Evolutionary conservation across 2,113 vertebrate species (phyloP).

Genomic region (Mormyrus iriodes): DNA sequence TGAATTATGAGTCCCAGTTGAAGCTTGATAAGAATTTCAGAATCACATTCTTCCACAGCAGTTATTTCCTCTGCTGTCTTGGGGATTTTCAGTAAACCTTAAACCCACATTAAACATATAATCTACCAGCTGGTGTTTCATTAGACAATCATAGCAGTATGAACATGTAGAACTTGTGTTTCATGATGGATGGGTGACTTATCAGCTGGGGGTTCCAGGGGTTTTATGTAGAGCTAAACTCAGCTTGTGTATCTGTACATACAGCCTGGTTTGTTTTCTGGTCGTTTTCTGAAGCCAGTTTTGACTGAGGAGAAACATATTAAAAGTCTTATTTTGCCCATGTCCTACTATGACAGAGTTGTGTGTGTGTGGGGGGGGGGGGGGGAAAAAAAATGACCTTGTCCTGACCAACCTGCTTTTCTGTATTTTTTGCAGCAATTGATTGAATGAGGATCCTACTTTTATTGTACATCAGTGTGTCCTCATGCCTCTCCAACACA

Average conservation of each 20-base stretch:
- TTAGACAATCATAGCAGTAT: background rate
- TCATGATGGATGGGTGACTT: background rate
- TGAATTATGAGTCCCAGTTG: slow-evolving; percentile 31
- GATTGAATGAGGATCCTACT: background rate
- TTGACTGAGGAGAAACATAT: background rate
- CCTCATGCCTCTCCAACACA: background rate
- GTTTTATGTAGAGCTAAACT: background rate
- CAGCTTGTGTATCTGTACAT: background rate
- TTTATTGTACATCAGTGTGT: background rate
- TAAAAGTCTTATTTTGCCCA: background rate
- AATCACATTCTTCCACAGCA: slow-evolving; percentile 2
- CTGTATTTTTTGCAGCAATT: background rate
- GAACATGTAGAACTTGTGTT: background rate
- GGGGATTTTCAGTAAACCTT: background rate
- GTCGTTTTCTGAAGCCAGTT: background rate
- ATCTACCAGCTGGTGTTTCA: background rate
- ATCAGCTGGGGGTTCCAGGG: background rate
- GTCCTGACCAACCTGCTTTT: background rate
- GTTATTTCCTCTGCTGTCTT: slow-evolving; percentile 8
- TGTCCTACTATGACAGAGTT: background rate
- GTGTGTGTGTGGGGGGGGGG: too few species aligned
- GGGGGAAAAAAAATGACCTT: background rate
- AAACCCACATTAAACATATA: background rate
- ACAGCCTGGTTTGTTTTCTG: background rate
- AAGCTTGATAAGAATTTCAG: slow-evolving; percentile 3